Conservation (phyloP, 2,113 vertebrate genomes). For the Mustela lutreola region DNA sequence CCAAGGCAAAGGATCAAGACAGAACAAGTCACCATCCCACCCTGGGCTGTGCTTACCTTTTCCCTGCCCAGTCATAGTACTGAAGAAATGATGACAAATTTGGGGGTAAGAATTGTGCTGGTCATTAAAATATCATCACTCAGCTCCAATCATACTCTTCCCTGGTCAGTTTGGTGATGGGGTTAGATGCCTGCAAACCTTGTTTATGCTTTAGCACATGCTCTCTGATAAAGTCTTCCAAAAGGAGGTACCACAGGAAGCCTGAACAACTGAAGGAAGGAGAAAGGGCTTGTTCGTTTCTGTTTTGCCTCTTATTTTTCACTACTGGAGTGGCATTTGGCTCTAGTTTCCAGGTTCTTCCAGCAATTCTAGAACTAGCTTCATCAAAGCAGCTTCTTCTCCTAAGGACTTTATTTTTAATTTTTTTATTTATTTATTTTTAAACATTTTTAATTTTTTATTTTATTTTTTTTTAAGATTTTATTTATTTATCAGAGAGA, state of each 20-base stretch:
- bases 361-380: background rate
- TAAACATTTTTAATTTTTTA: no score
- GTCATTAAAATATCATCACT: background rate
- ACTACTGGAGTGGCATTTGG: background rate
- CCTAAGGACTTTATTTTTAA: background rate
- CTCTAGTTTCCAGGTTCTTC: background rate
- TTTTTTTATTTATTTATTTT: no score
- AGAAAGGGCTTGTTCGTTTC: background rate
- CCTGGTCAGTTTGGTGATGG: background rate
- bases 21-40: background rate
- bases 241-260: background rate
- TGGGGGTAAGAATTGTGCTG: no score
- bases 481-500: no score
- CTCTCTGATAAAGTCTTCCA: background rate
- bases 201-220: background rate
- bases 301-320: background rate
- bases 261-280: background rate
- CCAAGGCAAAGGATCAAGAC: background rate
- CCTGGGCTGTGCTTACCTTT: background rate
- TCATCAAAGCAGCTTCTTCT: background rate
- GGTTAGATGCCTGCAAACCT: background rate
- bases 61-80: background rate
- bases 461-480: no score
- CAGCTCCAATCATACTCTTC: background rate
- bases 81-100: background rate